These are phyloP conservation scores for Diachasmimorpha longicaudata DNA, from an alignment of 1,140 invertebrate species.

Conservation along the genomic window DNA sequence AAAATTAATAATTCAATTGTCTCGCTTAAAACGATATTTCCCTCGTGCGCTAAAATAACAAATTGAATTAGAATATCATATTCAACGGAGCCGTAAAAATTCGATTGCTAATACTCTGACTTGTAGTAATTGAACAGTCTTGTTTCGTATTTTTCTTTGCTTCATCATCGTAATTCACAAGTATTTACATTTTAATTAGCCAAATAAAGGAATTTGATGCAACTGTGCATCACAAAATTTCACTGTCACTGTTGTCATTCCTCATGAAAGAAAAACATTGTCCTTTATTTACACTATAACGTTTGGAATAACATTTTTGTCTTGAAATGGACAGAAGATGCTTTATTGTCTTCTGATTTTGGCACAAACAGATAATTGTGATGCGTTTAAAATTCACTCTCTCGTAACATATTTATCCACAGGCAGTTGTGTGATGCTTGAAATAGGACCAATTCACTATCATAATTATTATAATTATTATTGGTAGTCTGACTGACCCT, in stretches of 20 bases:
- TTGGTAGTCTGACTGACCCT: background rate
- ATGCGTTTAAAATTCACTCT: background rate
- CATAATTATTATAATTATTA: background rate
- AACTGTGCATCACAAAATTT: background rate
- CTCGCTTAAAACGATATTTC: background rate
- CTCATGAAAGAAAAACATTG: background rate
- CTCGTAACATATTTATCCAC: background rate
- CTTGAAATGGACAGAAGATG: conserved; percentile 6
- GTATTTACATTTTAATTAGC: background rate
- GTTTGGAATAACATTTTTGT: background rate
- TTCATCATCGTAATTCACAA: background rate
- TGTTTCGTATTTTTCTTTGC: conserved; percentile 29
- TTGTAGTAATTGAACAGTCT: conserved; percentile 50
- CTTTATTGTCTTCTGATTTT: conserved; percentile 49
- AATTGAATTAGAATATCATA: background rate
- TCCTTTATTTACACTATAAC: background rate
- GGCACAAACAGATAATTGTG: conserved; percentile 36
- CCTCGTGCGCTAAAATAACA: background rate
- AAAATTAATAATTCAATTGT: background rate
- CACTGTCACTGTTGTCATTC: background rate
- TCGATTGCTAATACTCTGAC: conserved; percentile 33
- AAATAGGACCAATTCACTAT: background rate
- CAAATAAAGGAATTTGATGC: background rate
- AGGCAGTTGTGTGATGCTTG: conserved; percentile 35
- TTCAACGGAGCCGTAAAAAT: background rate